A percentile compares a stretch with the other conserved stretches of the same genome.
These are phyloP conservation scores for Zalophus californianus DNA, from an alignment of 2,797 vertebrate genomes.

Conservation along the genomic window DNA sequence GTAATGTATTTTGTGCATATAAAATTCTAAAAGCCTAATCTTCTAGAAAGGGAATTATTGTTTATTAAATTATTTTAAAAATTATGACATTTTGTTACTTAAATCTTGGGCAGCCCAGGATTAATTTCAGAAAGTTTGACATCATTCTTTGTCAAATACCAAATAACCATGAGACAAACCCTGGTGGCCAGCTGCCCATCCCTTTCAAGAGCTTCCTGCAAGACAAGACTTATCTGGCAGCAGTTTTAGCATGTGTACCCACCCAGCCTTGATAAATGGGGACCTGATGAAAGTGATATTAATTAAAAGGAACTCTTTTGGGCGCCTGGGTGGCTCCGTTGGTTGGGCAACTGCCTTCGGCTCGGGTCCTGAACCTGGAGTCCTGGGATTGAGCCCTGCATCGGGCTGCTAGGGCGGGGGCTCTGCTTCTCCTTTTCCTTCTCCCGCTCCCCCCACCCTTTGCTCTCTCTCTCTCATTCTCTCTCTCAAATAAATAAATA, in stretches of 20 bases:
- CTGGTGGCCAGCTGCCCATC: neutral
- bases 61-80: neutral
- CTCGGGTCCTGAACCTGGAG: too few relatives aligned
- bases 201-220: neutral
- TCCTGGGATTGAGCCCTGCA: too few relatives aligned
- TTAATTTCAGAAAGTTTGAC: conserved; percentile 39
- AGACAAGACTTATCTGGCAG: neutral
- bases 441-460: too few relatives aligned
- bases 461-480: too few relatives aligned
- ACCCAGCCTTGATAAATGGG: neutral
- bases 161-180: neutral
- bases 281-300: neutral
- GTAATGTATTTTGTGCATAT: neutral
- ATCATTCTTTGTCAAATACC: conserved; percentile 8
- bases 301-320: neutral
- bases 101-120: neutral
- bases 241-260: neutral
- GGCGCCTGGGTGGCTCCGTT: neutral
- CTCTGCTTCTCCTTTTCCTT: too few relatives aligned
- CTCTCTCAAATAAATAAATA: too few relatives aligned
- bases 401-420: too few relatives aligned
- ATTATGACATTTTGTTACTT: conserved; percentile 6
- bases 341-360: too few relatives aligned
- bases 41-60: neutral
- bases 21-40: neutral